These are phyloP conservation scores for Eidolon helvum DNA, from an alignment of 2,113 vertebrate species.

Conservation along the genomic window DNA sequence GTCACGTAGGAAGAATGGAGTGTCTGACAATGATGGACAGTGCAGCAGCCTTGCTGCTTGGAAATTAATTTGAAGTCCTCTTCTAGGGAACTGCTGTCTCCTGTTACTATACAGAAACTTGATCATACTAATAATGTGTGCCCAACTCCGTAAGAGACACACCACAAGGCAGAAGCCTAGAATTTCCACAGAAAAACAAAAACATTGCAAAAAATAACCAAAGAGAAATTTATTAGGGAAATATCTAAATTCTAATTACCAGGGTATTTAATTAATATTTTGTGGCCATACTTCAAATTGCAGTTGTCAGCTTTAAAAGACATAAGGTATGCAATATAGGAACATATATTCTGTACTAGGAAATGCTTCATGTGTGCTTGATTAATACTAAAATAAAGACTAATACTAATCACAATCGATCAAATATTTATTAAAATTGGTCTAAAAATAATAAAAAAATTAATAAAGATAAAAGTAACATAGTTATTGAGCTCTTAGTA, in stretches of 20 bases:
- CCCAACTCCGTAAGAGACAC: neutral
- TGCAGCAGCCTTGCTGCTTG: neutral
- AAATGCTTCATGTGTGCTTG: neutral
- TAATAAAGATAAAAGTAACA: neutral
- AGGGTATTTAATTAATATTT: neutral
- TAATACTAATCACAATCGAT: neutral
- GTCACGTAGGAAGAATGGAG: conserved; percentile 25
- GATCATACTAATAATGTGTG: conserved; percentile 42
- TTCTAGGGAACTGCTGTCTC: conserved; percentile 20
- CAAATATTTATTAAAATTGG: neutral
- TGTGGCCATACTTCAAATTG: neutral
- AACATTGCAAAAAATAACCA: neutral
- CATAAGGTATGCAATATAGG: neutral
- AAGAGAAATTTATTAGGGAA: neutral
- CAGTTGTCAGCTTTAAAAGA: neutral
- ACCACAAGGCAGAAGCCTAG: neutral
- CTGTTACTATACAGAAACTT: conserved; percentile 48
- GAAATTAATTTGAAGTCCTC: conserved; percentile 61
- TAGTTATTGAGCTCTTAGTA: neutral
- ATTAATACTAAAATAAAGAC: neutral
- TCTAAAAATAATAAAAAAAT: neutral
- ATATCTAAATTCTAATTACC: neutral
- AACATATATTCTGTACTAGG: neutral
- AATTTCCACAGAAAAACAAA: neutral
- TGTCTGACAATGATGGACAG: conserved; percentile 48